Conservation (phyloP, 2,888 invertebrate species). For the Oegoconia quadripuncta region DNA sequence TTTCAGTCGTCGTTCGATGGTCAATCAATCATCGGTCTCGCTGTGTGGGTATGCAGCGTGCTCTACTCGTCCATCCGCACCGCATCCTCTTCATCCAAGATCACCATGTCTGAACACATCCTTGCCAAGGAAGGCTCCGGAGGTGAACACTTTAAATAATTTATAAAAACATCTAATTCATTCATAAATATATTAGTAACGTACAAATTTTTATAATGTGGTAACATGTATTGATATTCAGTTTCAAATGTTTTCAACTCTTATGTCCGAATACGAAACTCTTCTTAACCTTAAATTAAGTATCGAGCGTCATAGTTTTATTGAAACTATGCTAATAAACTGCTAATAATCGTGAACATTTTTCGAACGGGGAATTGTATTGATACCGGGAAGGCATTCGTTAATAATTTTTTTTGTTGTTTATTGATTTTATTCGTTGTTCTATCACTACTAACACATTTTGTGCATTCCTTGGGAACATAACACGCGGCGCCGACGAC, state of each 20-base stretch:
- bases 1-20: conserved; percentile 85
- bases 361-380: no score
- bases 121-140: conserved; percentile 85
- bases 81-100: conserved; percentile 94
- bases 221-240: no score
- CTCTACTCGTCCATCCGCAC: conserved; percentile 97
- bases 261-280: no score
- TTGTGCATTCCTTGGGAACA: conserved; percentile 58
- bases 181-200: background rate
- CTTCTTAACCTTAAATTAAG: no score
- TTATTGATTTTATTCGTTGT: conserved; percentile 14
- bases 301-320: no score
- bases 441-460: conserved; percentile 44
- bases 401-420: conserved; percentile 11
- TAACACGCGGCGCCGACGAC: conserved; percentile 28
- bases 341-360: no score
- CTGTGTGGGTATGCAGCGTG: conserved; percentile 96
- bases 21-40: conserved; percentile 93
- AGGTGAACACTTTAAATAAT: conserved; percentile 70
- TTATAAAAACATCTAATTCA: conserved; percentile 5
- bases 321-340: no score
- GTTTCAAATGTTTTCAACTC: no score
- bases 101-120: conserved; percentile 91
- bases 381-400: no score
- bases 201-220: no score